Conservation (phyloP, 2,113 vertebrate species). For the Channa argus region DNA sequence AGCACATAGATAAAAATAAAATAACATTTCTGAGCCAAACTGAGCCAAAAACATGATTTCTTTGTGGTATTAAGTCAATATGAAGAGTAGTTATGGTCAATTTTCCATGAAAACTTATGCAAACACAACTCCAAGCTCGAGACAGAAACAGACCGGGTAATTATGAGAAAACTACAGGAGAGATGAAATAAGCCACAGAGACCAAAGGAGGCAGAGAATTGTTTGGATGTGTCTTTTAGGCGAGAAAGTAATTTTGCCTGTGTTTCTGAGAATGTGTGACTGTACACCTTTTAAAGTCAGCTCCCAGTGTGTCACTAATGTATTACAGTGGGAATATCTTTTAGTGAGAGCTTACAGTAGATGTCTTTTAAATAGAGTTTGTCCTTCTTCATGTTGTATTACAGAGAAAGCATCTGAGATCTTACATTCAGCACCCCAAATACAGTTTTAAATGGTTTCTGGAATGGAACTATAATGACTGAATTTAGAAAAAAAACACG, state of each 20-base stretch:
- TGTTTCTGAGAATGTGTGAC: not conserved
- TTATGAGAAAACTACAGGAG: conserved; percentile 10
- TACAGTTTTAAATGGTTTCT: not conserved
- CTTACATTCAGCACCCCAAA: not conserved
- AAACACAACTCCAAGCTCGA: conserved; percentile 4
- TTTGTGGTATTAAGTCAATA: not conserved
- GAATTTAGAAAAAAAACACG: not conserved
- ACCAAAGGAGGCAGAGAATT: not conserved
- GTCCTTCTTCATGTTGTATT: not conserved
- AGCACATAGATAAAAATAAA: conserved; percentile 1
- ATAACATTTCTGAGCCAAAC: not conserved
- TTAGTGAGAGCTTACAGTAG: not conserved
- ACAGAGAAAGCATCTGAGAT: not conserved
- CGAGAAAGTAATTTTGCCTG: not conserved
- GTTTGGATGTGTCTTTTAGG: conserved; percentile 22
- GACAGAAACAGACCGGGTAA: not conserved
- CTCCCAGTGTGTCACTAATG: conserved; percentile 11
- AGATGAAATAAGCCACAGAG: not conserved
- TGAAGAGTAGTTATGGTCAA: not conserved
- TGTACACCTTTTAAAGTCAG: not conserved
- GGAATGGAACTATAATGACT: not conserved
- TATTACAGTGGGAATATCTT: not conserved
- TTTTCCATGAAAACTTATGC: conserved; percentile 23
- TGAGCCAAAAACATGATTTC: not conserved
- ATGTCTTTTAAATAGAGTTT: not conserved